These are phyloP conservation scores for Naja naja DNA, from an alignment of 2,113 vertebrate species.

Conservation along the genomic window DNA sequence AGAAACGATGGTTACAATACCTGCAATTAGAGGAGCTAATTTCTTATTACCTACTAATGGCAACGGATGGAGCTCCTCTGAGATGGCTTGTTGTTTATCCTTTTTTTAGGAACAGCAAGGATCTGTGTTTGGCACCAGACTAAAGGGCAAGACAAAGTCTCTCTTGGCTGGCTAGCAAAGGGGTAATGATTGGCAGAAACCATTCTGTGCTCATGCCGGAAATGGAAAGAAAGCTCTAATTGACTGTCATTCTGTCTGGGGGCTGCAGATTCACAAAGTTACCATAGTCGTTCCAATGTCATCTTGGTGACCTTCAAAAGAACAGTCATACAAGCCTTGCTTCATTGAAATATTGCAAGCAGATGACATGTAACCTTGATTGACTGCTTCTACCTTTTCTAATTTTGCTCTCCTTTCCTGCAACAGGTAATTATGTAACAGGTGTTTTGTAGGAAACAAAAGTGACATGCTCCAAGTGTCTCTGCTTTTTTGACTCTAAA, in stretches of 20 bases:
- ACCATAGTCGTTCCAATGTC: background rate
- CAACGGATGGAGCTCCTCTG: too few relatives aligned
- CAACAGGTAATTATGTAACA: background rate
- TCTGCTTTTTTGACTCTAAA: background rate
- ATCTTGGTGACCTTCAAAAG: background rate
- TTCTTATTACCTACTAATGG: background rate
- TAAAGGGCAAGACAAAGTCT: background rate
- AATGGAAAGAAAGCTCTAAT: background rate
- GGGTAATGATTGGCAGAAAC: background rate
- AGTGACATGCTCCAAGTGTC: background rate
- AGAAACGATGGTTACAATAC: background rate
- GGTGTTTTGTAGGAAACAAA: background rate
- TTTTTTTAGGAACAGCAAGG: background rate
- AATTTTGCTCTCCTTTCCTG: background rate
- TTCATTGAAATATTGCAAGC: background rate
- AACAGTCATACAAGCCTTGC: background rate
- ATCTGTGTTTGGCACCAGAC: background rate
- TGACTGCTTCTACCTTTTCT: background rate
- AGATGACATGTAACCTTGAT: background rate
- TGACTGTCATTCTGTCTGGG: background rate
- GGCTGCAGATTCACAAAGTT: background rate
- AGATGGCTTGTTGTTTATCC: background rate
- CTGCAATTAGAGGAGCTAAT: background rate
- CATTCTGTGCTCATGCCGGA: background rate
- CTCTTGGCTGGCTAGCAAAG: background rate